These are phyloP conservation scores for Caligus rogercresseyi DNA, from an alignment of 1,140 invertebrate species.

Conservation along the genomic window DNA sequence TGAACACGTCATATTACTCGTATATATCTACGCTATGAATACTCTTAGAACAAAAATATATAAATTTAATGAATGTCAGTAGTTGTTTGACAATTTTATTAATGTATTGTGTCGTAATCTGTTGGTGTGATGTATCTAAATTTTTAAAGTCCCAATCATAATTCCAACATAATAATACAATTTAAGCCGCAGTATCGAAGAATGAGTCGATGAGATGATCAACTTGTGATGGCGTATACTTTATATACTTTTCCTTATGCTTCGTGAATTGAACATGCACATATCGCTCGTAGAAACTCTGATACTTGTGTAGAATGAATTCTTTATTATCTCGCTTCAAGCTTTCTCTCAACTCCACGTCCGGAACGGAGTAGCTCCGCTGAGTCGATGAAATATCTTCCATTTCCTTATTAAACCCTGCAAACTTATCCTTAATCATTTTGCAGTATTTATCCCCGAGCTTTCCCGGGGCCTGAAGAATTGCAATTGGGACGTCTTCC, in stretches of 20 bases:
- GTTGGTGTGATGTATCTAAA: not conserved
- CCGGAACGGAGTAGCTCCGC: slow-evolving; percentile 78
- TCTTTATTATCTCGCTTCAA: slow-evolving; percentile 70
- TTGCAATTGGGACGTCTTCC: slow-evolving; percentile 39
- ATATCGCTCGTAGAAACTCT: slow-evolving; percentile 54
- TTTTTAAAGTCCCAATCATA: not conserved
- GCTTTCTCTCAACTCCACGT: slow-evolving; percentile 59
- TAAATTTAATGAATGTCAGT: not conserved
- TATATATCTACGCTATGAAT: not conserved
- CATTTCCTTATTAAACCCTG: slow-evolving; percentile 82
- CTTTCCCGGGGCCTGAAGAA: slow-evolving; percentile 39
- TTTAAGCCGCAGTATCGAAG: slow-evolving; percentile 49
- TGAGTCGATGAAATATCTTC: slow-evolving; percentile 69
- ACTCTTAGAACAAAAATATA: not conserved
- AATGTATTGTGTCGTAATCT: not conserved
- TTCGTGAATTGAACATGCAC: slow-evolving; percentile 60
- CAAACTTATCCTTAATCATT: slow-evolving; percentile 81
- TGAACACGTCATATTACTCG: not conserved
- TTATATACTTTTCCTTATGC: slow-evolving; percentile 83
- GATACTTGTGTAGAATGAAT: slow-evolving; percentile 62
- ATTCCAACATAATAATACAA: not conserved
- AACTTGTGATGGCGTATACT: slow-evolving; percentile 69
- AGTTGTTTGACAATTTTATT: not conserved
- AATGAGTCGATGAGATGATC: slow-evolving; percentile 56
- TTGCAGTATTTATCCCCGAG: slow-evolving; percentile 70